Evolutionary conservation across 2,888 invertebrate genomes (phyloP), one percentile per base, ranked within the genome.

Genomic region (Phymatocera aterrima): DNA sequence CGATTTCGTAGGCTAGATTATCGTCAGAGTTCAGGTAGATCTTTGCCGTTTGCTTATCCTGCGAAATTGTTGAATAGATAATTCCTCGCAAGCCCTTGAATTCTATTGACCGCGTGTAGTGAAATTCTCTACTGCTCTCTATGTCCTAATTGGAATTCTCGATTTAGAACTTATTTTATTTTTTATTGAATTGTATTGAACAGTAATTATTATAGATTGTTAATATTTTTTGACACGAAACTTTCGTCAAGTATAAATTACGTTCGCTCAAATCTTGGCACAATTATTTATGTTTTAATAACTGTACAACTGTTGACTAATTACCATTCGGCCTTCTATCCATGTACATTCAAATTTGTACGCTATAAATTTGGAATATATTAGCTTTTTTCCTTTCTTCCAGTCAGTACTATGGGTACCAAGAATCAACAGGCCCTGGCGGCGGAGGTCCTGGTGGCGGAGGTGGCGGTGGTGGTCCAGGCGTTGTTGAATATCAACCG

Each of bases 401-500:
- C 84, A 90, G 90, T 86, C 90, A 89, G 80, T 90, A 90, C 80
- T 90, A 90, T 83, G 88, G 87, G 31, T 90, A 90, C 79, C 89
- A 88, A 64, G 90, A 90, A 81, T 82, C 89, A 40, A 54, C 83
- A 90, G 90, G 88, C 91, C 82, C 91, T 90, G 68, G 87, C 86
- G 85, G 91, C 88, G 85, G 90, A 81, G 86, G 87, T 81, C 89
- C 87, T 86, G 91, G 86, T 85, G 90, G 87, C 88, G 88, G 88
- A 80, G 87, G 92, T 87, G 84, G 91, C 86, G 85, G 88, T 85
- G 80, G 91, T 79, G 89, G 87, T 68, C 90, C 90, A 79, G 92
- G 92, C 78, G 87, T 89, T 54, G 88, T 89, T 65, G 88, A 91
- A 79, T 92, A 92, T 82, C 92, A 91, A 77, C 89, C 91, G 65